Evolutionary conservation across 2,113 vertebrate species (phyloP), one percentile per base, ranked within the genome.

Genomic region (Pachypanchax playfairii): DNA sequence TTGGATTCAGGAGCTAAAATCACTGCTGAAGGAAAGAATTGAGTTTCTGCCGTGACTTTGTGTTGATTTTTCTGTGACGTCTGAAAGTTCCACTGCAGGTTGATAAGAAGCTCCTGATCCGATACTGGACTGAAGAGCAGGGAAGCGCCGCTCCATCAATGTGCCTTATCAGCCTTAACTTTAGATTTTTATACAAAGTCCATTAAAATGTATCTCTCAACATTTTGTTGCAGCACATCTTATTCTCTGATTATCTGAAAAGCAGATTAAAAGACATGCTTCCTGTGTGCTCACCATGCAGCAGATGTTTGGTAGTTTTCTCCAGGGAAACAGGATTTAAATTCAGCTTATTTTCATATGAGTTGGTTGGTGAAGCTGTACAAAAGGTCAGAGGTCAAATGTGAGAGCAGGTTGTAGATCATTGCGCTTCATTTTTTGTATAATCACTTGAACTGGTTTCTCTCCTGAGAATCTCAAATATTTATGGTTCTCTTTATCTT

Each of bases 181-280:
- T 56, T 56, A 18, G 71, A 42, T 31, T 39, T 28, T 38, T 63
- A 43, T 9, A 54, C 28, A 66, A 54, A 69, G 26, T 55, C 4
- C 29, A 51, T 73, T 35, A 74, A 80, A 67, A 62, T 35, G 3
- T 48, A n/a, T 13, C n/a, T 35, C 51, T 46, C 25, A 63, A 41
- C 52, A 11, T 47, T 57, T 56, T 46, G 54, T 24, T 64, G 28
- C 31, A 2, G 22, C n/a, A 9, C 17, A 28, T 44, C 11, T 3
- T 60, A n/a, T n/a, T n/a, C 15, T 53, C 66, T 44, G 11, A 42
- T 10, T 22, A 58, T 44, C 21, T 64, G 25, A 47, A 55, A 71
- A 25, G 14, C 18, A 51, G 17, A 48, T 55, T 10, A 24, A 13
- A 29, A 48, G 26, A 42, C 25, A 20, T 41, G 22, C n/a, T 41